Base-by-base conservation (phyloP, 2,888 invertebrate species). In the Erebia aethiops region DNA sequence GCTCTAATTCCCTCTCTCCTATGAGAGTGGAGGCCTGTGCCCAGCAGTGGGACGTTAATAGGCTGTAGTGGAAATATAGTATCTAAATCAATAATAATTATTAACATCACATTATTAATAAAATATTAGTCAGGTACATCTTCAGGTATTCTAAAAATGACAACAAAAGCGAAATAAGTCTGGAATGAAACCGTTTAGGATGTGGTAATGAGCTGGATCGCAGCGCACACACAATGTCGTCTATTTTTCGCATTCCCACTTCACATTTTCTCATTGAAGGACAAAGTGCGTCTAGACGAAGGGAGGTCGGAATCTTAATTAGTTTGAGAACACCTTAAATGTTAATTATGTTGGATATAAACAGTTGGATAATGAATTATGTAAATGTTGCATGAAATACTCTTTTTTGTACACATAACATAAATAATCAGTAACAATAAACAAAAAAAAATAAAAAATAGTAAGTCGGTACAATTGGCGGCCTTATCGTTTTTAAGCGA, bases 261-360 rank as follows among this genome's bases (percentile, higher is more conserved):
- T 66, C 57, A 69, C 69, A 71, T 72, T 71, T 70, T 72, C 70
- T 67, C 67, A 71, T 69, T 68, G 69, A 68, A 67, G 62, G 49
- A 66, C 65, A 41, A 54, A 64, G 64, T 46, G 21, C 49, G 72
- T 72, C 74, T 74, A 74, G 74, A 74, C 74, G 57, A 49, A 67
- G 60, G 62, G 61, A 52, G 67, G 67, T 70, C 51, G 65, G 70
- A 74, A 74, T 74, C 70, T 70, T 72, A 74, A 74, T 74, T 72
- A 72, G 57, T 61, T 57, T 51, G 49, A 35, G 52, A 54, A 64
- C 64, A 64, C 64, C 64, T 64, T 64, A 41, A 64, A 16, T 21
- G n/a, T n/a, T n/a, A 62, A 49, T 62, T 54, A 52, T 52, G 41
- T 54, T 52, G 13, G 43, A 13, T 13, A 51, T 10, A 54, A 64